A percentile compares a stretch with the other conserved stretches of the same genome.
Evolutionary conservation across 1,140 invertebrate species (phyloP).

Genomic region (Drosophila sucinea): DNA sequence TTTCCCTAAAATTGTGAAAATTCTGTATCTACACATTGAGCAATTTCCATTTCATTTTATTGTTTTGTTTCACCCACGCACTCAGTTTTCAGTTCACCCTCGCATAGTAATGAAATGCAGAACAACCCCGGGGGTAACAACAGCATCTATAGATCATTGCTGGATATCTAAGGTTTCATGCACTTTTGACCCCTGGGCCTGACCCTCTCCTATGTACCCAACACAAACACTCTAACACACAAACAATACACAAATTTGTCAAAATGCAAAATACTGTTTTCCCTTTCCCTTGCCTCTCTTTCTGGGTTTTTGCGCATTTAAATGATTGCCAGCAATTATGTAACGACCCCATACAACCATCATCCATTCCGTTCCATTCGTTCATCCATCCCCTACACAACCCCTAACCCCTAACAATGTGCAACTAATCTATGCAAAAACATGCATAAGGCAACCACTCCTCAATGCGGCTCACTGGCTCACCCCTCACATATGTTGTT

Average conservation of each 20-base stretch:
- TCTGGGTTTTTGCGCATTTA: slow-evolving; percentile 54
- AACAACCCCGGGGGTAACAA: slow-evolving; percentile 36
- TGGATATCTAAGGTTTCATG: slow-evolving; percentile 23
- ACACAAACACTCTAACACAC: slow-evolving; percentile 32
- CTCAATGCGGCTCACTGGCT: slow-evolving; percentile 8
- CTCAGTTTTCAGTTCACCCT: slow-evolving; percentile 27
- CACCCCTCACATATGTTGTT: background rate
- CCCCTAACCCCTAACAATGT: slow-evolving; percentile 55
- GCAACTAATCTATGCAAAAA: slow-evolving; percentile 80
- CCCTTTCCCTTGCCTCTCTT: background rate
- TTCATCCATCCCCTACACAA: background rate
- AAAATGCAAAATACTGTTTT: slow-evolving; percentile 71
- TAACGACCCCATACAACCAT: slow-evolving; percentile 45
- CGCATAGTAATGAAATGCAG: slow-evolving; percentile 9
- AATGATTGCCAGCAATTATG: slow-evolving; percentile 63
- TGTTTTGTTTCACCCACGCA: slow-evolving; percentile 18
- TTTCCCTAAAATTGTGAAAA: slow-evolving; percentile 3
- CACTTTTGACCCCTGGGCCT: slow-evolving; percentile 61
- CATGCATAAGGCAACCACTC: slow-evolving; percentile 56
- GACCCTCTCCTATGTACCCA: slow-evolving; percentile 42
- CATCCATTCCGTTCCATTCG: background rate
- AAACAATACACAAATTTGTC: slow-evolving; percentile 72
- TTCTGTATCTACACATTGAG: background rate
- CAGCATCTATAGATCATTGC: slow-evolving; percentile 33
- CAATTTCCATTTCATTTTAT: background rate